Evolutionary conservation across 2,888 invertebrate species (phyloP), one percentile per base, ranked within the genome.

Genomic region (Lacanobia wlatinum): DNA sequence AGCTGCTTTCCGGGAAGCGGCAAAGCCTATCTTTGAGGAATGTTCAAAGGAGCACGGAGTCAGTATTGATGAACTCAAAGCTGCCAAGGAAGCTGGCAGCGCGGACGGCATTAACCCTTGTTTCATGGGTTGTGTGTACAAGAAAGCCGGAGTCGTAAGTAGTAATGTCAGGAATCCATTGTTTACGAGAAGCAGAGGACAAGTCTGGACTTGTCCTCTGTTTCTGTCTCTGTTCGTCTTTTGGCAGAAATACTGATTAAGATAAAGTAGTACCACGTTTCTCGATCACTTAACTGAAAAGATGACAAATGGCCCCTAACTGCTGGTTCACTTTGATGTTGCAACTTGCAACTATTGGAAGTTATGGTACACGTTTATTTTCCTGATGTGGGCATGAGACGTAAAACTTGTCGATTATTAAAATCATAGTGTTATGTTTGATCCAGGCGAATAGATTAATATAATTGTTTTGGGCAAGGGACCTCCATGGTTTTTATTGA

Each of bases 81-180:
- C 77, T 9, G 83, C 78, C 8, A 83, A 83, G 53, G 55, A 70
- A 2, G 40, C 71, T 16, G 40, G 40, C 0, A 81, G 65, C n/a
- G 53, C 53, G n/a, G 73, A 72, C 6, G 68, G 55, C 10, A 68
- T 86, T 23, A 76, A 84, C 18, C 63, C 78, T 7, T 86, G 85
- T 52, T 86, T 84, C 74, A 16, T 86, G 21, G 64, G 62, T 28
- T 85, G 85, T 40, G 59, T 73, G 1, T 75, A 82, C 50, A 78
- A 86, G 68, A 86, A 80, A 53, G 46, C 67, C 52, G 82, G 74
- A 71, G 53, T 87, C 4, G 87, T 87, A 79, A 83, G 88, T 80
- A 55, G 46, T 48, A 48, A 48, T 48, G 8, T 18, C 8, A 7
- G 7, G 48, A 48, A 18, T 48, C 8, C 8, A 16, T 16, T 48